Evolutionary conservation across 2,888 invertebrate species (phyloP), one percentile per base, ranked within the genome.

Genomic region (Pristionchus maxplancki): DNA sequence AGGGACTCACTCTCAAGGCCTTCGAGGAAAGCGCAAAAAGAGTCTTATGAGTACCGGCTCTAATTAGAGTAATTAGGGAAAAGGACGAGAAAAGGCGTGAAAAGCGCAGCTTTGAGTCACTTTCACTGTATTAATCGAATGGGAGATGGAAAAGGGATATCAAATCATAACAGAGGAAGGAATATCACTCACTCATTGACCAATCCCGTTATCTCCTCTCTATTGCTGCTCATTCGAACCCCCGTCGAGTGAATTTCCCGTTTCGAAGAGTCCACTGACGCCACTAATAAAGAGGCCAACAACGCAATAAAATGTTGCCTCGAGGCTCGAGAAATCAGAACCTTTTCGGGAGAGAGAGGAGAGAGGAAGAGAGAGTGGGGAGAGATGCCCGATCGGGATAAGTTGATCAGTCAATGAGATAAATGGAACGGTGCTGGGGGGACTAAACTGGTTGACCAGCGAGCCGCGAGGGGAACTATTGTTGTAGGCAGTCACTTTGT

Each of bases 141-240:
- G 20, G 34, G 71, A 37, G 20, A 37, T 15, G 1, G 40, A 34
- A 11, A 34, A 34, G 34, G 28, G 78, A 78, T 78, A 78, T 78
- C 78, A 78, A 78, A 78, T 78, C 78, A 78, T 78, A 78, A 78
- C 78, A 71, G 71, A 37, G n/a, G 34, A 17, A 24, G 24, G 71
- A 71, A 5, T 78, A 24, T n/a, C 40, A 44, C 40, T 78, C 48
- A 28, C 78, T 58, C 58, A 24, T 24, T 48, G 34, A 8, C 78
- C 78, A 78, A 78, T 78, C 78, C 44, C 78, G 78, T 78, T 78
- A 78, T 78, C 71, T 37, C 40, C 11, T n/a, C 24, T 20, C 24
- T 58, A 24, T n/a, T 58, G 9, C 9, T 37, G 71, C 78, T 48
- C 44, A 78, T 44, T 48, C 78, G 44, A 40, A 40, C 78, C 78